Conservation (phyloP, 2,797 vertebrate species). For the Enteromius paludinosus region DNA sequence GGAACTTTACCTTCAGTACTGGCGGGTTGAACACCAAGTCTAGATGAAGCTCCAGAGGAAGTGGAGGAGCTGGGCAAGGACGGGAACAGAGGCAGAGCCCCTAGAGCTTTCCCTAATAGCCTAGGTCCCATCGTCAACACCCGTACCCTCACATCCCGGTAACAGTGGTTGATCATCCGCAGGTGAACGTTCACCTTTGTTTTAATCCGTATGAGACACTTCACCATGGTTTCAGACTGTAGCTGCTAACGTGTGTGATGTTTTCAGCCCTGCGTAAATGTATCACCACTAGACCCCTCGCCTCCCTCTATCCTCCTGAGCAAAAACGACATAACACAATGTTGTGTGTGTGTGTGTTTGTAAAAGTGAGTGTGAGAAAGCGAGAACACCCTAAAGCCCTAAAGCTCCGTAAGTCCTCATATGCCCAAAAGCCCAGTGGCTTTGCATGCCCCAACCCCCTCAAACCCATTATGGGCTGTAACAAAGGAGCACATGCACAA, state of each 20-base stretch:
- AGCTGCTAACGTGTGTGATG: background rate
- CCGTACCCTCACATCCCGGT: slow-evolving; percentile 85
- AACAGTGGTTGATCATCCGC: slow-evolving; percentile 92
- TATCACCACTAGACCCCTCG: slow-evolving; percentile 10
- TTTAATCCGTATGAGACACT: slow-evolving; percentile 89
- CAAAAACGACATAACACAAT: slow-evolving; percentile 19
- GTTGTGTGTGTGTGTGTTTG: slow-evolving; percentile 16
- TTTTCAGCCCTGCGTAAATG: background rate
- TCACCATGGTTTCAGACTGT: slow-evolving; percentile 82
- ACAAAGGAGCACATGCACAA: slow-evolving; percentile 51
- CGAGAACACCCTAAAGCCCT: slow-evolving; percentile 21
- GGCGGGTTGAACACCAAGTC: slow-evolving; percentile 54
- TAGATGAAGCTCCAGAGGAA: slow-evolving; percentile 58
- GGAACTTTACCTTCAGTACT: slow-evolving; percentile 66
- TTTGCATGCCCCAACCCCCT: slow-evolving; percentile 4
- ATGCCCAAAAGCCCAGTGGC: slow-evolving; percentile 18
- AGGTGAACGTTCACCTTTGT: slow-evolving; percentile 91
- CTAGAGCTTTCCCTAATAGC: slow-evolving; percentile 82
- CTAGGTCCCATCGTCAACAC: slow-evolving; percentile 87
- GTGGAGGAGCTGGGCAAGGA: slow-evolving; percentile 66
- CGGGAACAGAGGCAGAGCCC: slow-evolving; percentile 75
- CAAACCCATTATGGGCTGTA: slow-evolving; percentile 40
- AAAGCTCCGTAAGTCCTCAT: slow-evolving; percentile 20
- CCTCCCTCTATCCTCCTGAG: slow-evolving; percentile 19
- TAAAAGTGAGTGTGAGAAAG: slow-evolving; percentile 7